Percentiles rank a stretch among this genome's conserved stretches.
Conservation (phyloP, 2,113 vertebrate species). For the Channa argus region DNA sequence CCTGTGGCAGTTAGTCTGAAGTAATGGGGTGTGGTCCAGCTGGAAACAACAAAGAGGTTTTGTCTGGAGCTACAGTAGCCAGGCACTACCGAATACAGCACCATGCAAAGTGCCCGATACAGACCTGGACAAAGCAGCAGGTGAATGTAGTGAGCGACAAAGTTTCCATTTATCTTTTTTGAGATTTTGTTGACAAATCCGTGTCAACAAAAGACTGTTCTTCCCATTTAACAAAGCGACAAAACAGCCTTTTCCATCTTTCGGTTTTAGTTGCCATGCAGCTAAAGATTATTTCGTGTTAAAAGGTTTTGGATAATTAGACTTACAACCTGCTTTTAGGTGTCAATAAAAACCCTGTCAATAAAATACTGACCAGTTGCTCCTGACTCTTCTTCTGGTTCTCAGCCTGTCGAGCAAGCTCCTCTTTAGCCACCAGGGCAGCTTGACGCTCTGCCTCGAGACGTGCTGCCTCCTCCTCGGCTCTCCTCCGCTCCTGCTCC, state of each 20-base stretch:
- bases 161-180: neutral
- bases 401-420: constrained; percentile 88
- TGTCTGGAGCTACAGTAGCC: constrained; percentile 38
- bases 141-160: neutral
- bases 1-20: constrained; percentile 13
- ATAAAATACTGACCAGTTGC: constrained; percentile 87
- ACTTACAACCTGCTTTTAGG: too few species aligned
- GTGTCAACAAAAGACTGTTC: too few species aligned
- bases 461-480: constrained; percentile 89
- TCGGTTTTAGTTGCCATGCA: neutral
- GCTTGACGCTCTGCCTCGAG: constrained; percentile 91
- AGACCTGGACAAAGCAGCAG: neutral
- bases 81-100: constrained; percentile 9
- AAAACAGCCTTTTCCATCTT: neutral
- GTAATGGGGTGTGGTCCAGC: constrained; percentile 41
- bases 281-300: neutral
- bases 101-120: constrained; percentile 1
- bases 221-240: too few species aligned
- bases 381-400: constrained; percentile 93
- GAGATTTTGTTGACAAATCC: neutral
- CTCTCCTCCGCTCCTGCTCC: constrained; percentile 89
- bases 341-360: neutral
- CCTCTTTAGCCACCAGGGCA: constrained; percentile 92
- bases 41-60: constrained; percentile 40
- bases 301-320: neutral